These are phyloP conservation scores for Rhamnusium bicolor DNA, from an alignment of 2,888 invertebrate species.

Conservation along the genomic window DNA sequence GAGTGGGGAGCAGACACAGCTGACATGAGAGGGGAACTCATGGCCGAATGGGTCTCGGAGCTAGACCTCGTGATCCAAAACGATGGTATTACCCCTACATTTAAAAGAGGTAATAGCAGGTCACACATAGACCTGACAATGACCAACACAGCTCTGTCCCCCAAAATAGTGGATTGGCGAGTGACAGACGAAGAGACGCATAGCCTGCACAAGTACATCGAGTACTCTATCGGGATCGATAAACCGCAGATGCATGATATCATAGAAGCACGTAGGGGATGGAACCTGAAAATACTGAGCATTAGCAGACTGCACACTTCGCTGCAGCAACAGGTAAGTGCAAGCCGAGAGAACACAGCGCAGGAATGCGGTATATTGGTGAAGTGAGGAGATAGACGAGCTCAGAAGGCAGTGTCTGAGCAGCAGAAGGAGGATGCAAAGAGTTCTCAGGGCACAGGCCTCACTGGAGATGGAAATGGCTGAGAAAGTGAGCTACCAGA, in stretches of 20 bases:
- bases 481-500: no score
- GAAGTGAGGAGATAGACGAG: no score
- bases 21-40: neutral
- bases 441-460: no score
- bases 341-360: no score
- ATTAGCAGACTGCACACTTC: no score
- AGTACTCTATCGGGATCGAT: neutral
- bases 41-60: neutral
- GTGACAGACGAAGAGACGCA: neutral
- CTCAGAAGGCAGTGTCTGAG: no score
- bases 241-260: neutral
- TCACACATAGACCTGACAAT: neutral
- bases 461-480: no score
- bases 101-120: neutral
- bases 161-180: neutral
- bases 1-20: neutral
- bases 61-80: neutral
- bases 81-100: neutral
- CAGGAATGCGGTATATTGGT: no score
- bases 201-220: neutral
- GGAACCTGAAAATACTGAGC: no score
- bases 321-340: no score
- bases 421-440: no score
- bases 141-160: neutral
- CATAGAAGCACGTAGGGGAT: neutral